These are phyloP conservation scores for Galago senegalensis DNA, from an alignment of 2,797 vertebrate genomes.

Conservation along the genomic window DNA sequence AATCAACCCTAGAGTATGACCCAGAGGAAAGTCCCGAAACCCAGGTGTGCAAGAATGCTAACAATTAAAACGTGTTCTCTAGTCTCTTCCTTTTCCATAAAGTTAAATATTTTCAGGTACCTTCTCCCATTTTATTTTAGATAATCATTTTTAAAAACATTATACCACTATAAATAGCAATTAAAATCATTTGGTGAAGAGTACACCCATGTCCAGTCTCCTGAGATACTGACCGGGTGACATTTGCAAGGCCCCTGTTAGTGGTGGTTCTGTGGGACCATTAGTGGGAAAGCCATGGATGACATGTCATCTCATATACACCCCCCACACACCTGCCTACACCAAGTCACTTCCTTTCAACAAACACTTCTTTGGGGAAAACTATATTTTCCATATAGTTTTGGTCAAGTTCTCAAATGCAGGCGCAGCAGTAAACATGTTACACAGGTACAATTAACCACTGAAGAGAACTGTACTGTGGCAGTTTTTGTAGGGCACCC, in stretches of 20 bases:
- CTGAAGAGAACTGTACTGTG: not conserved
- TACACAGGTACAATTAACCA: not conserved
- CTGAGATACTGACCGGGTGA: not conserved
- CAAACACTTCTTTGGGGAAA: not conserved
- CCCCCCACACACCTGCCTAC: too few relatives aligned
- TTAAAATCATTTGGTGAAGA: not conserved
- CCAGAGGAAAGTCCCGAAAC: not conserved
- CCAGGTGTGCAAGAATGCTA: not conserved
- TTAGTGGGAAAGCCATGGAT: fast-evolving
- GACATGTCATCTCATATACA: not conserved
- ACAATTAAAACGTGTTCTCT: not conserved
- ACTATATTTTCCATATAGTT: not conserved
- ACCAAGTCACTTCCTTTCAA: not conserved
- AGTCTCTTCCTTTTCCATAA: not conserved
- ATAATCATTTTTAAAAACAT: not conserved
- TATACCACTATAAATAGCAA: not conserved
- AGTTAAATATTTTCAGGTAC: not conserved
- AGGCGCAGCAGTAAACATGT: fast-evolving
- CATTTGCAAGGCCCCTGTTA: not conserved
- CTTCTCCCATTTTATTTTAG: not conserved
- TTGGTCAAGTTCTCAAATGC: not conserved
- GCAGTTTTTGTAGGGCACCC: not conserved
- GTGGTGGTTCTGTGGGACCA: not conserved
- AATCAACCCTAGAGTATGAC: not conserved
- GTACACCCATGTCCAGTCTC: not conserved